A percentile compares a stretch with the other conserved stretches of the same genome.
phyloP scores from a whole-genome alignment of 1,140 invertebrate species.

The Halesus radiatus region DNA sequence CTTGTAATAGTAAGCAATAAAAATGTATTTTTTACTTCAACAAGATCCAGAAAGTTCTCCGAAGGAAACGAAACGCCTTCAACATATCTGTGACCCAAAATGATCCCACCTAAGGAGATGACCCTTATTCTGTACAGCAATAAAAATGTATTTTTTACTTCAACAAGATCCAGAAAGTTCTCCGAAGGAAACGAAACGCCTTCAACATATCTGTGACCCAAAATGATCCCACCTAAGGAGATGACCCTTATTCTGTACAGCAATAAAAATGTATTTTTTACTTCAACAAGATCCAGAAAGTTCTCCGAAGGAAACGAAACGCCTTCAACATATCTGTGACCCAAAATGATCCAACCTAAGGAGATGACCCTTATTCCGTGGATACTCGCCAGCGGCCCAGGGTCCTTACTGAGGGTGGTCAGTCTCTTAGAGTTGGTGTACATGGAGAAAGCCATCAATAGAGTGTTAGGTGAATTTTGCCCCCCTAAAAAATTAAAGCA shows the following conservation, averaged over 20 bases:
- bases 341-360: slow-evolving; percentile 78
- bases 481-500: background rate
- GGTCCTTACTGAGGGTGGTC: background rate
- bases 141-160: too few species aligned
- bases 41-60: too few species aligned
- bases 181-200: too few species aligned
- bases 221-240: slow-evolving; percentile 78
- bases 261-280: too few species aligned
- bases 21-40: too few species aligned
- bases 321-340: slow-evolving; percentile 66
- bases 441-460: background rate
- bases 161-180: too few species aligned
- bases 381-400: slow-evolving; percentile 64
- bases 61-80: too few species aligned
- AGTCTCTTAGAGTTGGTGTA: background rate
- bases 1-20: too few species aligned
- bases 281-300: too few species aligned
- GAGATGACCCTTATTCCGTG: slow-evolving; percentile 73
- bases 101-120: slow-evolving; percentile 78
- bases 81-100: slow-evolving; percentile 72
- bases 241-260: too few species aligned
- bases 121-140: too few species aligned
- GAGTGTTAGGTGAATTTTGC: background rate
- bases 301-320: too few species aligned
- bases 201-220: slow-evolving; percentile 70